Conservation (phyloP, 1,140 invertebrate species). For the Trichonephila clavata region DNA sequence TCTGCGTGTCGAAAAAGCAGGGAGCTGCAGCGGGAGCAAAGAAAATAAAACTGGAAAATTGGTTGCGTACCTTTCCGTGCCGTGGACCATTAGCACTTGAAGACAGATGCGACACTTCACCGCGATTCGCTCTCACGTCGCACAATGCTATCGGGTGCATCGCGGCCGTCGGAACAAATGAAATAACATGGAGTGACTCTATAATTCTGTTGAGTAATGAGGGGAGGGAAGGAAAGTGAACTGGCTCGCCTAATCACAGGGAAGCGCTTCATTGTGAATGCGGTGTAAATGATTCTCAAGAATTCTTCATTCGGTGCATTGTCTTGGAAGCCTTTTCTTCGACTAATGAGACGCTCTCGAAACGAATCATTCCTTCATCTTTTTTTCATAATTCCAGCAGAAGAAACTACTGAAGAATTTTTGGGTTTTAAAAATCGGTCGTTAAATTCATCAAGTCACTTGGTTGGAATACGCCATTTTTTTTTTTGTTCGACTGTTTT, state of each 20-base stretch:
- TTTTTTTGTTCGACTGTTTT: too few relatives aligned
- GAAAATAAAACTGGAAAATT: constrained; percentile 48
- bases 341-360: too few relatives aligned
- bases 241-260: constrained; percentile 46
- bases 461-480: too few relatives aligned
- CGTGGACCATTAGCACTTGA: constrained; percentile 48
- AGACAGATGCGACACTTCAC: constrained; percentile 65
- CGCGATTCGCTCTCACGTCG: constrained; percentile 22
- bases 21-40: background rate
- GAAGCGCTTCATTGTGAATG: constrained; percentile 38
- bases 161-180: constrained; percentile 64
- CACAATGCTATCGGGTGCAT: constrained; percentile 61
- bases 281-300: constrained; percentile 32
- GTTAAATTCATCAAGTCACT: too few relatives aligned
- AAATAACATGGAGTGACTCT: constrained; percentile 62
- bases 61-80: constrained; percentile 43
- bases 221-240: constrained; percentile 30
- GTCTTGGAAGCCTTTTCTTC: too few relatives aligned
- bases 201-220: constrained; percentile 63
- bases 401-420: too few relatives aligned
- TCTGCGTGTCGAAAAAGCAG: constrained; percentile 20
- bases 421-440: too few relatives aligned
- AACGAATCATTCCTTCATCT: too few relatives aligned
- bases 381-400: too few relatives aligned
- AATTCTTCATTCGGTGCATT: constrained; percentile 17